Conservation (phyloP, 2,113 vertebrate genomes). For the Phycodurus eques region DNA sequence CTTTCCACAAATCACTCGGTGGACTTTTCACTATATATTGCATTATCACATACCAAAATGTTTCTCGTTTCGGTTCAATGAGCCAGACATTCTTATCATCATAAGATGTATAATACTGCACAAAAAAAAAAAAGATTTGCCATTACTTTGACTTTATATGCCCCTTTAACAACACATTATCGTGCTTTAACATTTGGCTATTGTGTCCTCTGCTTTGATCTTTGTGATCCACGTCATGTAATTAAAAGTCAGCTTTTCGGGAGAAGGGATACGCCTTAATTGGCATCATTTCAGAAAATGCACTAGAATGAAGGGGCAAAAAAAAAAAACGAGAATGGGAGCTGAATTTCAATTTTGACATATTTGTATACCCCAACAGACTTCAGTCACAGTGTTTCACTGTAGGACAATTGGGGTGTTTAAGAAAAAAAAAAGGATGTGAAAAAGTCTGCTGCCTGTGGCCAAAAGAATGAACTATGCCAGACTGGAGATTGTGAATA, state of each 20-base stretch:
- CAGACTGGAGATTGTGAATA: slow-evolving; percentile 90
- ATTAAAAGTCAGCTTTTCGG: slow-evolving; percentile 57
- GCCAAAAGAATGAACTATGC: slow-evolving; percentile 86
- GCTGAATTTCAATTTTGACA: slow-evolving; percentile 59
- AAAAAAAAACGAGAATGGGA: slow-evolving; percentile 51
- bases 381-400: slow-evolving; percentile 74
- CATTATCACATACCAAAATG: too few relatives aligned
- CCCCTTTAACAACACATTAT: neutral
- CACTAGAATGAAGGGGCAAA: neutral
- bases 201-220: slow-evolving; percentile 41
- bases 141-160: too few relatives aligned
- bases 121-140: neutral
- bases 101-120: neutral
- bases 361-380: slow-evolving; percentile 80
- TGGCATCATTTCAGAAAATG: slow-evolving; percentile 38
- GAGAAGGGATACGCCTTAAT: slow-evolving; percentile 37
- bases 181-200: slow-evolving; percentile 15
- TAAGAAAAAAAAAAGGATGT: slow-evolving; percentile 87
- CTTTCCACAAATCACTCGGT: neutral
- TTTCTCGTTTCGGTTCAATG: neutral
- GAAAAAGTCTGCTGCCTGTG: slow-evolving; percentile 88
- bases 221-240: slow-evolving; percentile 65
- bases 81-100: neutral
- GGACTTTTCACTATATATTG: neutral
- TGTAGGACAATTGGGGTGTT: slow-evolving; percentile 85